These are phyloP conservation scores for Chanos chanos DNA, from an alignment of 2,797 vertebrate genomes.

Conservation along the genomic window DNA sequence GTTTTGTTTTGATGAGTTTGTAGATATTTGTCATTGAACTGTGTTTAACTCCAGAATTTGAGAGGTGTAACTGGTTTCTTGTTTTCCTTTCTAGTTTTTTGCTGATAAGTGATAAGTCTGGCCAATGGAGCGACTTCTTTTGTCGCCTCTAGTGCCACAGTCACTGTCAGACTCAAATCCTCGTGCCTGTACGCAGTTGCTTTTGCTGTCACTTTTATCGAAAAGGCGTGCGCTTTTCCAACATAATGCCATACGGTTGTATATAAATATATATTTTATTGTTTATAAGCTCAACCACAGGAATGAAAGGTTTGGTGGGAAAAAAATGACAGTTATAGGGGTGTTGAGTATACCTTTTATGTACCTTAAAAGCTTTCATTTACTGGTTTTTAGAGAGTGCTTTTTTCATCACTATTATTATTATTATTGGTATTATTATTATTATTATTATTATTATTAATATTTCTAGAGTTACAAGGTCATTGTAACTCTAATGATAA, in stretches of 20 bases:
- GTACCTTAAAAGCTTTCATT: conserved; percentile 32
- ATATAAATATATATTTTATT: conserved; percentile 49
- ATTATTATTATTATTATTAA: conserved; percentile 18
- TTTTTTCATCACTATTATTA: conserved; percentile 48
- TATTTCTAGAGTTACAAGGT: conserved; percentile 25
- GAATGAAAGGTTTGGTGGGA: conserved; percentile 24
- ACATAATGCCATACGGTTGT: conserved; percentile 51
- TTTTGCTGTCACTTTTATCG: conserved; percentile 27
- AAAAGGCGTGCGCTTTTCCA: conserved; percentile 1
- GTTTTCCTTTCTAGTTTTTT: too few relatives aligned
- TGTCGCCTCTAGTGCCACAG: conserved; percentile 29
- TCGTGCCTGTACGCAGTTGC: conserved; percentile 46
- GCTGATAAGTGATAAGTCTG: too few relatives aligned
- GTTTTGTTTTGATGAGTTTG: conserved; percentile 37
- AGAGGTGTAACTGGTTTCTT: too few relatives aligned
- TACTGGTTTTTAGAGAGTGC: conserved; percentile 42
- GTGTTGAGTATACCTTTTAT: conserved; percentile 33
- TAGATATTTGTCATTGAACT: conserved; percentile 42
- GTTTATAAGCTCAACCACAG: conserved; percentile 45
- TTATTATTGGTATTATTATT: conserved; percentile 40
- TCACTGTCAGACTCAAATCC: conserved; percentile 34
- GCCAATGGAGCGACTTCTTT: too few relatives aligned
- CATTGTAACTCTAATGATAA: conserved; percentile 35
- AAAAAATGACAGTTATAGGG: conserved; percentile 23
- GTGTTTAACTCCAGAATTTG: too few relatives aligned